Base-by-base conservation (phyloP, 2,113 vertebrate species). In the Enhydra lutris region DNA sequence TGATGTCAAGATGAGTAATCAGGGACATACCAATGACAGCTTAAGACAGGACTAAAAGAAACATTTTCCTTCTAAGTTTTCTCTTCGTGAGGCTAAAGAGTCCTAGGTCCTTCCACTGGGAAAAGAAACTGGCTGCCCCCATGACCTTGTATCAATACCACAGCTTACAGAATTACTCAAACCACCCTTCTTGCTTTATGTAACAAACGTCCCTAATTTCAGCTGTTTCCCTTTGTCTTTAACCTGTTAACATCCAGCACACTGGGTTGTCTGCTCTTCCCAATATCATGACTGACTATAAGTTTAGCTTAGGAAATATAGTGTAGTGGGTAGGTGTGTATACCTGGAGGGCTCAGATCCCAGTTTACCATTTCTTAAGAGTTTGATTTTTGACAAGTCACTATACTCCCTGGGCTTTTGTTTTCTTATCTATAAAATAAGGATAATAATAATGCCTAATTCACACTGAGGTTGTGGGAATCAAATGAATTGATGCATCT, bases 381-480 rank as follows among this genome's bases (percentile, higher is more conserved):
- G 7, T 83, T 29, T 85, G 36, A 84, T 82, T 86, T 95, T 94
- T 24, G 9, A 63, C 13, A 95, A 86, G 21, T 95, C 57, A 86
- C 7, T 59, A 17, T 50, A 50, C n/a, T 74, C 29, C 52, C 8
- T 89, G 45, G 11, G 31, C 7, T 90, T 92, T 88, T 76, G 20
- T 91, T 87, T 86, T 82, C 63, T 85, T 31, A 80, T 42, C 73
- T 90, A 29, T 63, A 82, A 94, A 94, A 82, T 52, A 47, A 93
- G 31, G 24, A 93, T 85, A 65, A 73, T 89, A 73, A 79, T 65
- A 92, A 52, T 61, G 36, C 2, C 14, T 67, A 87, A 24, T 74
- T 93, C 90, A 74, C 45, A 85, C 26, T 61, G 65, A 82, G 8
- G 80, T 39, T 90, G 18, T 93, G 14, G 52, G 59, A 67, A 69